Evolutionary conservation across 2,797 vertebrate species (phyloP).

Genomic region (Anableps anableps): DNA sequence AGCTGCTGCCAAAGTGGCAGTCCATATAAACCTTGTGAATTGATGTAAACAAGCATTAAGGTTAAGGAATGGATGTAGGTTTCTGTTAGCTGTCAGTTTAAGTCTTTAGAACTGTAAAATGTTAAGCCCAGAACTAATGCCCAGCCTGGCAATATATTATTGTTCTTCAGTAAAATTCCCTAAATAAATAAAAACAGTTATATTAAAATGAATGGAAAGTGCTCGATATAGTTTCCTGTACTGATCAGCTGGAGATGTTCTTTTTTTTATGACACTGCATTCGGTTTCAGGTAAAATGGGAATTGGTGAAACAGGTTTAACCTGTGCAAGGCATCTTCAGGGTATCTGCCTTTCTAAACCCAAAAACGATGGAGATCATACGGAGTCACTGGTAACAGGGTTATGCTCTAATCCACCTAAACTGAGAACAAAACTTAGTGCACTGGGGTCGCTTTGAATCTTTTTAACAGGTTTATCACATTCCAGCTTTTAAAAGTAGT

Average conservation of each 20-base stretch:
- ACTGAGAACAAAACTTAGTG: too few relatives aligned
- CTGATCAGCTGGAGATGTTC: neutral
- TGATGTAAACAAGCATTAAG: conserved; percentile 59
- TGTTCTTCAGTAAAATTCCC: neutral
- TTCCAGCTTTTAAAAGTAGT: too few relatives aligned
- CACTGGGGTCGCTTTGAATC: too few relatives aligned
- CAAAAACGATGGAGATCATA: too few relatives aligned
- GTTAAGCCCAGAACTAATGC: neutral
- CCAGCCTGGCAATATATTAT: neutral
- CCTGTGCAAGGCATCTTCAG: neutral
- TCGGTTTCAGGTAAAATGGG: neutral
- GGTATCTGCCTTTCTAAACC: neutral
- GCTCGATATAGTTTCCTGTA: neutral
- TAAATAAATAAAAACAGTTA: neutral
- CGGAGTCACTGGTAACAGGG: neutral
- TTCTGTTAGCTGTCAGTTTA: neutral
- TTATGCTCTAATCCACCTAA: neutral
- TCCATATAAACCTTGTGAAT: conserved; percentile 39
- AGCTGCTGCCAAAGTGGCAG: conserved; percentile 41
- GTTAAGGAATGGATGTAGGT: conserved; percentile 20
- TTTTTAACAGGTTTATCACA: too few relatives aligned
- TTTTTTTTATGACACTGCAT: neutral
- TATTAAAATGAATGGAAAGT: neutral
- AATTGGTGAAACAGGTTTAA: neutral
- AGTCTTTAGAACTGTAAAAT: neutral